These are phyloP conservation scores for Drosophila sechellia DNA, from an alignment of 1,140 invertebrate genomes.

Conservation along the genomic window DNA sequence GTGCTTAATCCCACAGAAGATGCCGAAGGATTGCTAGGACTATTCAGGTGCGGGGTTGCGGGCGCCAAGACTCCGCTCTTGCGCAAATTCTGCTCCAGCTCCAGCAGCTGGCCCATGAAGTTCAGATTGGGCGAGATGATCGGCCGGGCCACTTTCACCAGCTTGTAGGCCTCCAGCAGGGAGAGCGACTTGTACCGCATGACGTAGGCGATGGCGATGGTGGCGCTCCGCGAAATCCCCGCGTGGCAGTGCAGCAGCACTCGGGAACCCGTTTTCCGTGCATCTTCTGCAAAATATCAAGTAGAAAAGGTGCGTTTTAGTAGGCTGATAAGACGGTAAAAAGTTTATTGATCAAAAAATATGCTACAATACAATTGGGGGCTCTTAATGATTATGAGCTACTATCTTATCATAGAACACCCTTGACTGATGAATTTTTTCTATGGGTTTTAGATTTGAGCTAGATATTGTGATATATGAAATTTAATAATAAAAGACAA, in stretches of 20 bases:
- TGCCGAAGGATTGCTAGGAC: constrained; percentile 22
- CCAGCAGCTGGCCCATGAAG: constrained; percentile 97
- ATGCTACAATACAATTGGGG: neutral
- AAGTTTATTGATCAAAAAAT: neutral
- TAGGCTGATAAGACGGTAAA: constrained; percentile 19
- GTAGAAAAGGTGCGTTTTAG: constrained; percentile 44
- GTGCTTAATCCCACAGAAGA: constrained; percentile 12
- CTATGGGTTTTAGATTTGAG: neutral
- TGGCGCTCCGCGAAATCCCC: constrained; percentile 96
- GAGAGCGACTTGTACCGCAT: constrained; percentile 94
- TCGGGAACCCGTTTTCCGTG: constrained; percentile 90
- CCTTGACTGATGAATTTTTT: neutral
- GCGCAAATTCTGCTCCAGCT: constrained; percentile 91
- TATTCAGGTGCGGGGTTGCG: constrained; percentile 33
- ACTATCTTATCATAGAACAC: constrained; percentile 1
- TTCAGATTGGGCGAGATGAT: constrained; percentile 99
- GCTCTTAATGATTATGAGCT: neutral
- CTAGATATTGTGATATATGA: neutral
- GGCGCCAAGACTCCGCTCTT: constrained; percentile 84
- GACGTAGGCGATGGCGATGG: constrained; percentile 97
- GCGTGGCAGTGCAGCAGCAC: constrained; percentile 98
- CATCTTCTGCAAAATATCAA: constrained; percentile 91
- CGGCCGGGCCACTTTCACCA: constrained; percentile 93
- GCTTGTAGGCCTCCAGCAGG: constrained; percentile 95
- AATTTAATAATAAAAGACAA: neutral